Conservation (phyloP, 1,140 invertebrate genomes). For the Dreissena polymorpha region DNA sequence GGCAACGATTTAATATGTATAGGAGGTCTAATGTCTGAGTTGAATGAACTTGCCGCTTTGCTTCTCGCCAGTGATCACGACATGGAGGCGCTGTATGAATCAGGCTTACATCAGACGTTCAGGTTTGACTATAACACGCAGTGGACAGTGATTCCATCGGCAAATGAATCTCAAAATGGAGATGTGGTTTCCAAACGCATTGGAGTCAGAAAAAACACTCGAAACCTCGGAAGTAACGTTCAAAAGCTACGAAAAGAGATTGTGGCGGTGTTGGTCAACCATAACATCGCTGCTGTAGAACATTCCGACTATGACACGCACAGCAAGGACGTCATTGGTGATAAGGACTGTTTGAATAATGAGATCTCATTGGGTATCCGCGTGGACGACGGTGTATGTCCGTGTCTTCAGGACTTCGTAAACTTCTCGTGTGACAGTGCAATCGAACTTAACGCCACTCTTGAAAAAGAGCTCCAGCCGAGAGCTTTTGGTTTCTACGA, state of each 20-base stretch:
- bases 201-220: background rate
- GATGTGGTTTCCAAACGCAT: background rate
- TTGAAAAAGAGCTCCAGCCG: constrained; percentile 32
- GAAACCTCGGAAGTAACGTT: constrained; percentile 41
- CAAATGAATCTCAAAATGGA: constrained; percentile 3
- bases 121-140: background rate
- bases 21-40: constrained; percentile 41
- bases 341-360: constrained; percentile 14
- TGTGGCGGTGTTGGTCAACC: constrained; percentile 16
- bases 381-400: constrained; percentile 23
- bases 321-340: background rate
- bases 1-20: constrained; percentile 1
- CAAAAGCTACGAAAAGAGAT: constrained; percentile 37
- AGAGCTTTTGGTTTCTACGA: constrained; percentile 38
- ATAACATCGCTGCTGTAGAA: background rate
- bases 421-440: constrained; percentile 50
- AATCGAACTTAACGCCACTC: constrained; percentile 27
- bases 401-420: constrained; percentile 46
- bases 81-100: constrained; percentile 16
- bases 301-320: background rate
- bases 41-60: constrained; percentile 46
- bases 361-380: constrained; percentile 30
- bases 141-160: background rate
- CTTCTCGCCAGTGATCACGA: constrained; percentile 24
- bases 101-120: background rate